Conservation (phyloP, 2,113 vertebrate genomes). For the Opisthocomus hoazin region DNA sequence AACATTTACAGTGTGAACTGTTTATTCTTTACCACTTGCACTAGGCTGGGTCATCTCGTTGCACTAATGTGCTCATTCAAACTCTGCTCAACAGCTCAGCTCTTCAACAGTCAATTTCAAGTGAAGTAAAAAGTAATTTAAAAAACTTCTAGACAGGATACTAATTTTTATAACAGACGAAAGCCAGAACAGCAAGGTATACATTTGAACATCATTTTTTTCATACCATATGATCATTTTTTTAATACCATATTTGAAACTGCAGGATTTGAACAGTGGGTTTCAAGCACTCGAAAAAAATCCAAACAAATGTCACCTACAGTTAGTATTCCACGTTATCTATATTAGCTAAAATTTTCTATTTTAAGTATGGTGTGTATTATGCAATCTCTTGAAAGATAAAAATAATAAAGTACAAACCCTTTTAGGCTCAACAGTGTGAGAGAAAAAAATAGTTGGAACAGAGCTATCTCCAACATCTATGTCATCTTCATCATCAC, state of each 20-base stretch:
- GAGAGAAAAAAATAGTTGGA: conserved; percentile 92
- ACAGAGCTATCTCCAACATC: conserved; percentile 66
- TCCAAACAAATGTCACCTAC: not conserved
- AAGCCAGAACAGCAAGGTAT: not conserved
- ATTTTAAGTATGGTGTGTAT: not conserved
- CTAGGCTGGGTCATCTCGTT: not conserved
- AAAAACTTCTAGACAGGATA: not conserved
- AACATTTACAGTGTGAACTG: not conserved
- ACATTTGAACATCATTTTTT: not conserved
- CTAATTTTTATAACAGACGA: not conserved
- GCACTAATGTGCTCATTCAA: not conserved
- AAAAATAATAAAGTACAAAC: conserved; percentile 64
- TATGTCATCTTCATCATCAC: conserved; percentile 50
- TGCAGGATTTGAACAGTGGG: not conserved
- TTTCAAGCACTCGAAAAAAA: not conserved
- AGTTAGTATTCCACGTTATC: not conserved
- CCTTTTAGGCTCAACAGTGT: conserved; percentile 95
- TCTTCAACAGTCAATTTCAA: not conserved
- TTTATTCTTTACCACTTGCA: not conserved
- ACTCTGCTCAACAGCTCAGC: not conserved
- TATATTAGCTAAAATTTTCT: not conserved
- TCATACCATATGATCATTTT: too few relatives aligned
- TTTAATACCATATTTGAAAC: not conserved
- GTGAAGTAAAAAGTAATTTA: not conserved
- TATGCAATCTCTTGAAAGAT: not conserved